Percentiles rank a stretch among this genome's conserved stretches.
These are phyloP conservation scores for Hydrotaea diabolus DNA, from an alignment of 2,888 invertebrate genomes.

Conservation along the genomic window DNA sequence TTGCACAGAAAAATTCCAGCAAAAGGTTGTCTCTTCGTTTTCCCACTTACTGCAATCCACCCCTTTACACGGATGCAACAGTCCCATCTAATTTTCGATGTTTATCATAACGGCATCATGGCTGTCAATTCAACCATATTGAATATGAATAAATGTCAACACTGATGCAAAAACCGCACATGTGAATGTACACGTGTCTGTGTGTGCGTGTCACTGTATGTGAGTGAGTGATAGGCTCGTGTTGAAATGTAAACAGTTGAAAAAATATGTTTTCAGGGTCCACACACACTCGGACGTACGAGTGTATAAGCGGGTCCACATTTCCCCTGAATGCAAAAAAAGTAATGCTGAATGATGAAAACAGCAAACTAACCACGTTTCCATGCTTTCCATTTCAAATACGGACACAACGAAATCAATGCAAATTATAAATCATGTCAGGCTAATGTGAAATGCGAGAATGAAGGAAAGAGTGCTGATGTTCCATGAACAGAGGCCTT, in stretches of 20 bases:
- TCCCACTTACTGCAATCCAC: too few relatives aligned
- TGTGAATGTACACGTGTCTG: conserved; percentile 29
- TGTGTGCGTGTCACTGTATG: neutral
- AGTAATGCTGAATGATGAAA: too few relatives aligned
- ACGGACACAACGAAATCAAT: neutral
- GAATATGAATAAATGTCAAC: conserved; percentile 63
- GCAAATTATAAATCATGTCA: neutral
- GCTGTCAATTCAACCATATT: conserved; percentile 54
- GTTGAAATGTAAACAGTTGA: conserved; percentile 52
- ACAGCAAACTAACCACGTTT: too few relatives aligned
- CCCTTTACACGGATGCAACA: neutral
- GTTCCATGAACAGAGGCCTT: neutral
- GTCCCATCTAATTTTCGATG: neutral
- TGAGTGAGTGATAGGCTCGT: too few relatives aligned
- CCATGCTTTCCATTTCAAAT: too few relatives aligned
- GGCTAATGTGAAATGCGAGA: neutral
- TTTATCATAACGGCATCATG: conserved; percentile 9
- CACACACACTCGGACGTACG: too few relatives aligned
- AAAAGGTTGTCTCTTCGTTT: neutral
- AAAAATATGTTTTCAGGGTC: too few relatives aligned
- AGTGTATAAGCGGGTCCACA: too few relatives aligned
- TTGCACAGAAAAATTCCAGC: neutral
- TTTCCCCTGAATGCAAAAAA: too few relatives aligned
- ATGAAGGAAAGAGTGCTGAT: neutral
- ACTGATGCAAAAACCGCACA: conserved; percentile 29